A percentile compares a stretch with the other conserved stretches of the same genome.
Evolutionary conservation across 2,888 invertebrate genomes (phyloP).

Genomic region (Agonopterix subpropinquella): DNA sequence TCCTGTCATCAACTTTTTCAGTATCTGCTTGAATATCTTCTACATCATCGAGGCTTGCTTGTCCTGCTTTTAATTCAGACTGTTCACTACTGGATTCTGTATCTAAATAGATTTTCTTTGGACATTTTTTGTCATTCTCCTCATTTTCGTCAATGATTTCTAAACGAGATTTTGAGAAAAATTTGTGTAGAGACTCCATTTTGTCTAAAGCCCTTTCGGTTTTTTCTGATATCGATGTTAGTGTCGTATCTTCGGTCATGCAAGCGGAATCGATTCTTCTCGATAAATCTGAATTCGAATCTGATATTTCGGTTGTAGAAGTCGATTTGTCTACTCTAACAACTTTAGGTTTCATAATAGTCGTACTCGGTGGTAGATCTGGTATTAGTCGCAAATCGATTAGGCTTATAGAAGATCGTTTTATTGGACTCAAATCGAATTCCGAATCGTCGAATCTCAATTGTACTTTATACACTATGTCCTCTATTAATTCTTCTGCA

Average conservation of each 20-base stretch:
- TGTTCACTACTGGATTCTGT: constrained; percentile 10
- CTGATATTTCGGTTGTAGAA: constrained; percentile 60
- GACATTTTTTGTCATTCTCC: constrained; percentile 41
- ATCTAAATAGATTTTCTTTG: constrained; percentile 14
- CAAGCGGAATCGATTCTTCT: constrained; percentile 52
- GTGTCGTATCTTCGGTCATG: constrained; percentile 59
- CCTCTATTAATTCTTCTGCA: constrained; percentile 49
- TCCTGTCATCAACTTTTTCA: background rate
- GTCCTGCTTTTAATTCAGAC: constrained; percentile 38
- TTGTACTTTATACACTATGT: constrained; percentile 52
- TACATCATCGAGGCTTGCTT: constrained; percentile 63
- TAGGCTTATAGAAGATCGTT: constrained; percentile 55
- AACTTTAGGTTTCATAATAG: constrained; percentile 54
- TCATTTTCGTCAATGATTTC: constrained; percentile 69
- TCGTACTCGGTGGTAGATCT: constrained; percentile 58
- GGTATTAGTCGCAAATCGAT: constrained; percentile 63
- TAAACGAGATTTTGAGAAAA: constrained; percentile 61
- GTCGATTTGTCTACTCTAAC: constrained; percentile 58
- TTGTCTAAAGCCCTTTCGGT: constrained; percentile 58
- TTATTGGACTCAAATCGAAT: constrained; percentile 48
- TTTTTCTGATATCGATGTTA: constrained; percentile 44
- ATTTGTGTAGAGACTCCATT: constrained; percentile 58
- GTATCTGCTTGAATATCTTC: constrained; percentile 60
- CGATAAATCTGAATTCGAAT: constrained; percentile 52
- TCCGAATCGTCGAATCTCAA: constrained; percentile 43